Evolutionary conservation across 2,797 vertebrate genomes (phyloP).

Genomic region (Channa striata): DNA sequence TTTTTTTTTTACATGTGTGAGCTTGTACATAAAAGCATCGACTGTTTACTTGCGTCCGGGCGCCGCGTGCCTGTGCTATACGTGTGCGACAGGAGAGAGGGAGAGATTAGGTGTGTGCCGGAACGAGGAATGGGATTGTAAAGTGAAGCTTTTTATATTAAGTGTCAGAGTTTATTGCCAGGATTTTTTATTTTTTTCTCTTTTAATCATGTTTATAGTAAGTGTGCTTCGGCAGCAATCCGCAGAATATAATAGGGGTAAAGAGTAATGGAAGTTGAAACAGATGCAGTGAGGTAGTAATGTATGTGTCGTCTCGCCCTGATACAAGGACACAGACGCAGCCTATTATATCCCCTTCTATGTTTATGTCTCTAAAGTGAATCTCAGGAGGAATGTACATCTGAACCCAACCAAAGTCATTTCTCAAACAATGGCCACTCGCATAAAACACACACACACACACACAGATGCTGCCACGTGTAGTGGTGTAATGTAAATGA

Average conservation of each 20-base stretch:
- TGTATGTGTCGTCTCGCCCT: constrained; percentile 52
- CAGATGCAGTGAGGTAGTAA: constrained; percentile 54
- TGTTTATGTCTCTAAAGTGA: constrained; percentile 57
- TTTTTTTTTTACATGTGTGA: neutral
- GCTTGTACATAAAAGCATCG: constrained; percentile 2
- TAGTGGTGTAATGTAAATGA: constrained; percentile 33
- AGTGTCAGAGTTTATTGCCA: constrained; percentile 53
- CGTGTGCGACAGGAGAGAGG: neutral
- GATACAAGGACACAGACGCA: constrained; percentile 64
- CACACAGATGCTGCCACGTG: constrained; percentile 14
- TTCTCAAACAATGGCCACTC: constrained; percentile 35
- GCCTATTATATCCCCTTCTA: constrained; percentile 48
- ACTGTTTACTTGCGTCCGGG: constrained; percentile 9
- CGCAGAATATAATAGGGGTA: constrained; percentile 40
- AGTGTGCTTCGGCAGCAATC: constrained; percentile 55
- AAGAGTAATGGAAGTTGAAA: constrained; percentile 65
- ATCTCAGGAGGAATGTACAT: constrained; percentile 46
- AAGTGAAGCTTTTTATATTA: constrained; percentile 50
- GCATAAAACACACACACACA: constrained; percentile 37
- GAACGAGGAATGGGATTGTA: constrained; percentile 17
- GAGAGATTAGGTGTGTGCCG: neutral
- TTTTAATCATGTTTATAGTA: constrained; percentile 72
- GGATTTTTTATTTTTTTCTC: constrained; percentile 23
- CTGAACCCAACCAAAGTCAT: constrained; percentile 53
- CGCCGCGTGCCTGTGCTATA: constrained; percentile 2